These are phyloP conservation scores for Glossosoma conforme DNA, from an alignment of 1,140 invertebrate genomes.

Conservation along the genomic window DNA sequence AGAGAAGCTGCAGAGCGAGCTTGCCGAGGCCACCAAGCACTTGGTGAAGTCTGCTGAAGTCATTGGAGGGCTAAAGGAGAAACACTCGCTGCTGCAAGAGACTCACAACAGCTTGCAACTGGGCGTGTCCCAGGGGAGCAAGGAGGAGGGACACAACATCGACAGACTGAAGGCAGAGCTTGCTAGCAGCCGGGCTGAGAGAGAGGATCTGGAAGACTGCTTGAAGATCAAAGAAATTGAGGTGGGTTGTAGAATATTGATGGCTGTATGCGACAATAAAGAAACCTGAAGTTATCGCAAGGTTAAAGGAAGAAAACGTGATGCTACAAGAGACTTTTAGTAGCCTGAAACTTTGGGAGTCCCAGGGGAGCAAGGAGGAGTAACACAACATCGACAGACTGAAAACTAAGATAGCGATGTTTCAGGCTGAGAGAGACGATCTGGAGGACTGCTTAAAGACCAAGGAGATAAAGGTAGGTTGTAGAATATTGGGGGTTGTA, in stretches of 20 bases:
- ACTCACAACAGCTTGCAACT: slow-evolving; percentile 28
- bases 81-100: slow-evolving; percentile 37
- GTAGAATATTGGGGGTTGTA: too few species aligned
- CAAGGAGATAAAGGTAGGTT: too few species aligned
- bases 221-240: slow-evolving; percentile 39
- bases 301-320: too few species aligned
- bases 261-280: too few species aligned
- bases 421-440: too few species aligned
- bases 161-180: slow-evolving; percentile 9
- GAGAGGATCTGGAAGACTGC: slow-evolving; percentile 23
- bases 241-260: slow-evolving; percentile 4
- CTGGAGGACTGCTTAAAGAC: too few species aligned
- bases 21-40: slow-evolving; percentile 64
- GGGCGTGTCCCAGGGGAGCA: slow-evolving; percentile 9
- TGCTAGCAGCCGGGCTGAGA: slow-evolving; percentile 15
- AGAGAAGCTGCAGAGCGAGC: slow-evolving; percentile 60
- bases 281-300: too few species aligned
- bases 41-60: slow-evolving; percentile 46
- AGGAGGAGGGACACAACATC: slow-evolving; percentile 4
- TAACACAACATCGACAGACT: too few species aligned
- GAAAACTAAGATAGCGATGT: too few species aligned
- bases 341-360: too few species aligned
- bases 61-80: slow-evolving; percentile 37
- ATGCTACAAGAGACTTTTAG: too few species aligned
- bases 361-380: too few species aligned